A percentile compares a stretch with the other conserved stretches of the same genome.
Evolutionary conservation across 2,888 invertebrate genomes (phyloP).

Genomic region (Euplagia quadripunctaria): DNA sequence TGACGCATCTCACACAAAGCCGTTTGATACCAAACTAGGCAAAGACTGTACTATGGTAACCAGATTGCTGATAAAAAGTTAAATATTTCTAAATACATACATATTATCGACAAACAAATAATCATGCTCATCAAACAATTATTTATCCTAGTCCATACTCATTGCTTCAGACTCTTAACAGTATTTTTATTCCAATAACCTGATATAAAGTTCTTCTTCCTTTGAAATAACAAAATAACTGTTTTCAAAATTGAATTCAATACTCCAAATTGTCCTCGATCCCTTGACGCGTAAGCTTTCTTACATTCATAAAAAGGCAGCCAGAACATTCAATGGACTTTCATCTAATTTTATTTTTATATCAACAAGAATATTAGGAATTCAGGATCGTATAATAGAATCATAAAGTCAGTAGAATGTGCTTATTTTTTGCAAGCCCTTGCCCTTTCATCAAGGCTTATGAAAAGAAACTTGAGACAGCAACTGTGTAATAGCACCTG

Average conservation of each 20-base stretch:
- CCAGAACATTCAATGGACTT: background rate
- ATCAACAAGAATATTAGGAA: slow-evolving; percentile 36
- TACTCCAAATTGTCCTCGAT: background rate
- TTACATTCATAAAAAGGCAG: background rate
- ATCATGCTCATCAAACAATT: too few relatives aligned
- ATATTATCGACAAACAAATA: too few relatives aligned
- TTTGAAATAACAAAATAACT: background rate
- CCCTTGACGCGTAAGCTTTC: background rate
- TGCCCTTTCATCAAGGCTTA: slow-evolving; percentile 27
- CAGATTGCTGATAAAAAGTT: too few relatives aligned
- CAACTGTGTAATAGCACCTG: slow-evolving; percentile 30
- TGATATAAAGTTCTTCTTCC: background rate
- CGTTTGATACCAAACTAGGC: too few relatives aligned
- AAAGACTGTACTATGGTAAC: too few relatives aligned
- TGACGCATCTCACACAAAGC: too few relatives aligned
- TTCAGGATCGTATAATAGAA: slow-evolving; percentile 29
- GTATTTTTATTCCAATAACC: too few relatives aligned
- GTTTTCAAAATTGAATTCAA: slow-evolving; percentile 1
- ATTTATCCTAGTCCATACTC: too few relatives aligned
- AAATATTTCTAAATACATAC: too few relatives aligned
- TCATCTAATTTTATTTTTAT: slow-evolving; percentile 12
- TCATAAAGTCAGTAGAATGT: slow-evolving; percentile 31
- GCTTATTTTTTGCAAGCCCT: slow-evolving; percentile 27
- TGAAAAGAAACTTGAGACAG: slow-evolving; percentile 16
- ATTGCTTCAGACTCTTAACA: too few relatives aligned